Base-by-base conservation (phyloP, 2,888 invertebrate species). In the Papilio protenor region DNA sequence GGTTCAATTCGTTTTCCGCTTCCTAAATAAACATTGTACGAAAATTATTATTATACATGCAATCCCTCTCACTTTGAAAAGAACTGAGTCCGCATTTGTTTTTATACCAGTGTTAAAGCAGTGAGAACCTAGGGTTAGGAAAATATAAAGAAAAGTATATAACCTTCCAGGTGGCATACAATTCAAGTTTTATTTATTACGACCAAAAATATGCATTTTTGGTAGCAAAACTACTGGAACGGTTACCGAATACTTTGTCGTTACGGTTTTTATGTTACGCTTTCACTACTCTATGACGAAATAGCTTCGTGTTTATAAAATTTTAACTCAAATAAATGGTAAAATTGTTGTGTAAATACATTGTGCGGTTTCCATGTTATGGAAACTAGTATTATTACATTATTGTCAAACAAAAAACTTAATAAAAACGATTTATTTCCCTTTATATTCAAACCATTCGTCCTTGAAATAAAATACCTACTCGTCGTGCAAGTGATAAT, bases 261-360 rank as follows among this genome's bases (percentile, higher is more conserved):
- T 66, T 66, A 64, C 61, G 16, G 61, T 33, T 64, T 64, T 64
- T 18, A 64, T 18, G 61, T 33, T 33, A 66, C 64, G 64, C 64
- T 66, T 66, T 66, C 64, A 66, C 64, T 66, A 40, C 33, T 11
- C 64, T 33, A 66, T 66, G 64, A 66, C 64, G 64, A 66, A 66
- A 66, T 33, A 33, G 64, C 33, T 10, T 64, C 64, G 64, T 66
- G 40, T 40, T 66, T 33, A 66, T 66, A 66, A 66, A 66, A 33
- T 66, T 0, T 66, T 66, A 66, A 66, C 64, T 66, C 40, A n/a
- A n/a, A 66, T 40, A 40, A 66, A 66, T 66, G n/a, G 64, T 40
- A 66, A 66, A 40, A 66, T 18, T 33, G 64, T 16, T 40, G 18
- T 33, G 6, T 64, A 14, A 64, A 64, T 33, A 64, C 8, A 33